Evolutionary conservation across 2,888 invertebrate genomes (phyloP).

Genomic region (Myopa tessellatipennis): DNA sequence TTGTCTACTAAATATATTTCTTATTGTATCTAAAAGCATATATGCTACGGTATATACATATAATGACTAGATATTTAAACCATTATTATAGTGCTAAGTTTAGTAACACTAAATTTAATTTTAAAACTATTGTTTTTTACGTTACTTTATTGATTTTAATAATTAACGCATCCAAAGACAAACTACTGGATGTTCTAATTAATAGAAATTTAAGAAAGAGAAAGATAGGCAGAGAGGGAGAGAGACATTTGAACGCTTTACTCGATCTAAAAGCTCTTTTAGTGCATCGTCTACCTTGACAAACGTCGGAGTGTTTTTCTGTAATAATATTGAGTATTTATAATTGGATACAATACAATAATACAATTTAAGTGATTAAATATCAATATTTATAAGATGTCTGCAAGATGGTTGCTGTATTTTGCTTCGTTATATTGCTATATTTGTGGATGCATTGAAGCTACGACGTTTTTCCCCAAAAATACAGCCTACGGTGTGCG

Average conservation of each 20-base stretch:
- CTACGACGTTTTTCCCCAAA: conserved; percentile 53
- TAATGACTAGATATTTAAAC: too few species aligned
- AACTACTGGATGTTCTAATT: not conserved
- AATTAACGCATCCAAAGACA: conserved; percentile 1
- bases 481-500: conserved; percentile 60
- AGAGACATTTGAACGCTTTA: too few species aligned
- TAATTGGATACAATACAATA: not conserved
- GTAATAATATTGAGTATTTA: not conserved
- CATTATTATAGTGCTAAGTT: not conserved
- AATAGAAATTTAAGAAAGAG: not conserved
- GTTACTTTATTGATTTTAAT: not conserved
- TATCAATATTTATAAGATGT: too few species aligned
- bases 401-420: not conserved
- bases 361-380: not conserved
- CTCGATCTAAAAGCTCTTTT: not conserved
- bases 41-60: too few species aligned
- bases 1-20: too few species aligned
- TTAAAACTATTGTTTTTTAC: not conserved
- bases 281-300: not conserved
- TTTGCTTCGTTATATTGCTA: conserved; percentile 1
- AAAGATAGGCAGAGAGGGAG: not conserved
- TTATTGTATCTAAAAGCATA: too few species aligned
- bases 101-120: not conserved
- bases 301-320: not conserved
- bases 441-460: not conserved